These are phyloP conservation scores for Eleutherodactylus coqui DNA, from an alignment of 2,797 vertebrate genomes.

Conservation along the genomic window DNA sequence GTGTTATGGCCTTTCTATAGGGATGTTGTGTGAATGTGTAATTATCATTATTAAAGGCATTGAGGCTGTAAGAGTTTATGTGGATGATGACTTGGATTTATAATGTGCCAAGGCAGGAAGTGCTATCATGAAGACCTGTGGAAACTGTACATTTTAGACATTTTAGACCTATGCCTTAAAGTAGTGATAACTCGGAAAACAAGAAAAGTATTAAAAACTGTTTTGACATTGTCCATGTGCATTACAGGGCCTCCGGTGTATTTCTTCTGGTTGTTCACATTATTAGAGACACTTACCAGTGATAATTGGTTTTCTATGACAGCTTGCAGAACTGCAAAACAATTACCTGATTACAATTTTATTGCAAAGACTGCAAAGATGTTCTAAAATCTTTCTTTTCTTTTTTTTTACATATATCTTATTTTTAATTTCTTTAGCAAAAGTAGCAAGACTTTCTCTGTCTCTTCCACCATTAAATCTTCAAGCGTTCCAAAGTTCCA, in stretches of 20 bases:
- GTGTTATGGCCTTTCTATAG: neutral
- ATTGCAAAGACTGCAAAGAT: too few species aligned
- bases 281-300: neutral
- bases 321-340: too few species aligned
- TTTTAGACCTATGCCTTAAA: too few species aligned
- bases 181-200: too few species aligned
- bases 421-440: constrained; percentile 77
- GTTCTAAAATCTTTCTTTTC: neutral
- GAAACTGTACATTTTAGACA: too few species aligned
- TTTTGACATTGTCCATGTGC: neutral
- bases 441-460: constrained; percentile 89
- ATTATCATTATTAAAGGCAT: neutral
- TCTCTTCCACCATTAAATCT: constrained; percentile 89
- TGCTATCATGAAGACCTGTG: too few species aligned
- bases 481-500: constrained; percentile 81
- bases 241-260: neutral
- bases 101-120: too few species aligned
- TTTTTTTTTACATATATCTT: neutral
- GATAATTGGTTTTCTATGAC: neutral
- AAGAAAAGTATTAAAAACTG: neutral
- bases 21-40: neutral
- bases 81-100: too few species aligned
- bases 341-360: neutral
- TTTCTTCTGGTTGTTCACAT: neutral
- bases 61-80: too few species aligned